Evolutionary conservation across 1,140 invertebrate species (phyloP).

Genomic region (Bombyx mori): DNA sequence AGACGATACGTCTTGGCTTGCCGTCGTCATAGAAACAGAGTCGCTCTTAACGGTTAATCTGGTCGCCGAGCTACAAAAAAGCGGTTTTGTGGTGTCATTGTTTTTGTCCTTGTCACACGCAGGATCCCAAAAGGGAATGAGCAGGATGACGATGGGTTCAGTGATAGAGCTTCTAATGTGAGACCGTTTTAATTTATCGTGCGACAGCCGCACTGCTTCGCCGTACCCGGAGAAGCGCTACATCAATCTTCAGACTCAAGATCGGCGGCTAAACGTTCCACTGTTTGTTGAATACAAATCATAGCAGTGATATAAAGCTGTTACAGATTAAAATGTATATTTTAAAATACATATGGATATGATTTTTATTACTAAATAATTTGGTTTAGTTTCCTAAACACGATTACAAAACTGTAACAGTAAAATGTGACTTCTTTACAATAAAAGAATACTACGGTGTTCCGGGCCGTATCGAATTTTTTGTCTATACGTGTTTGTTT

Average conservation of each 20-base stretch:
- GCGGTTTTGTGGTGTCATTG: slow-evolving; percentile 44
- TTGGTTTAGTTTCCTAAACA: too few species aligned
- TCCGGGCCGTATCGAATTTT: too few species aligned
- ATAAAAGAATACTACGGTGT: too few species aligned
- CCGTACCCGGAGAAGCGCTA: slow-evolving; percentile 39
- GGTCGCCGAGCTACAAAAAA: slow-evolving; percentile 61
- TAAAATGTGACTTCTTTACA: too few species aligned
- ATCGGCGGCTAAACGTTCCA: slow-evolving; percentile 35
- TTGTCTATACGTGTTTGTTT: too few species aligned
- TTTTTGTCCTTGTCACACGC: slow-evolving; percentile 43
- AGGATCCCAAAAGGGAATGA: slow-evolving; percentile 27
- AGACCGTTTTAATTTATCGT: slow-evolving; percentile 64
- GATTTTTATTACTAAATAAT: too few species aligned
- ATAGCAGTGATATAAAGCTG: not conserved
- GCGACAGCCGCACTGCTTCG: slow-evolving; percentile 53
- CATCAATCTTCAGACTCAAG: slow-evolving; percentile 56
- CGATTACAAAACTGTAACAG: too few species aligned
- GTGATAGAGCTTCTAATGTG: slow-evolving; percentile 53
- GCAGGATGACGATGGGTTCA: slow-evolving; percentile 42
- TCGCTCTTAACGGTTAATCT: slow-evolving; percentile 56
- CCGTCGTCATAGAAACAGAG: slow-evolving; percentile 52
- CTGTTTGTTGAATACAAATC: slow-evolving; percentile 33
- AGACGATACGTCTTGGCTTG: slow-evolving; percentile 27
- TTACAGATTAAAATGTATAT: too few species aligned
- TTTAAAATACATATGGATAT: too few species aligned